Conservation (phyloP, 1,140 invertebrate genomes). For the Sminthurinus signatus region DNA sequence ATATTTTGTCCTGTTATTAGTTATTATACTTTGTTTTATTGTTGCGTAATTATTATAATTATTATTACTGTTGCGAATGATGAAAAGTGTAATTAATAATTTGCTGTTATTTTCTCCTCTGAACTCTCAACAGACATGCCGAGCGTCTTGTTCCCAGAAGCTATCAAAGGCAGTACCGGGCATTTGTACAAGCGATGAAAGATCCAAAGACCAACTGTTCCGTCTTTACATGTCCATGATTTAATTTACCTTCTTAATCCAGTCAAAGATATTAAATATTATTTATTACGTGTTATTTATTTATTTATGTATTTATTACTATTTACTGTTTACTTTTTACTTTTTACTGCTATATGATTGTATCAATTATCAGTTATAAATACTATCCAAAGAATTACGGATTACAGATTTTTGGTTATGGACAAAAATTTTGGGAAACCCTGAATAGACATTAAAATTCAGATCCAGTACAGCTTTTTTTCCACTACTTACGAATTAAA, state of each 20-base stretch:
- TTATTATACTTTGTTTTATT: background rate
- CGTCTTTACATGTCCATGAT: background rate
- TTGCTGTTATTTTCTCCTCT: background rate
- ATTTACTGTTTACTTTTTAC: no score
- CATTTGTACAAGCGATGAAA: background rate
- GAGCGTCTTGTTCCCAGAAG: background rate
- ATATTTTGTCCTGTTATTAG: no score
- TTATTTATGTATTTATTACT: constrained; percentile 2
- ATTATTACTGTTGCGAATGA: background rate
- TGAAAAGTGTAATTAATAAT: background rate
- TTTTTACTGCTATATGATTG: no score
- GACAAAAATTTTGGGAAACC: no score
- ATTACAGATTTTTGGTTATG: no score
- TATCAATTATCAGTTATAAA: no score
- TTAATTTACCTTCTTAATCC: background rate
- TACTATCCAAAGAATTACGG: no score
- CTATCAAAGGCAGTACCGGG: background rate
- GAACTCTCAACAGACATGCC: background rate
- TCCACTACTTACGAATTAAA: no score
- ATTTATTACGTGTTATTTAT: constrained; percentile 2
- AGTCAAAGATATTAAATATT: no score
- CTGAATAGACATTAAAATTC: no score
- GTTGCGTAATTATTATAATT: background rate
- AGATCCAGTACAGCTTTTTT: no score
- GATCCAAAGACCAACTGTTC: background rate